Evolutionary conservation across 2,888 invertebrate genomes (phyloP).

Genomic region (Melinaea marsaeus): DNA sequence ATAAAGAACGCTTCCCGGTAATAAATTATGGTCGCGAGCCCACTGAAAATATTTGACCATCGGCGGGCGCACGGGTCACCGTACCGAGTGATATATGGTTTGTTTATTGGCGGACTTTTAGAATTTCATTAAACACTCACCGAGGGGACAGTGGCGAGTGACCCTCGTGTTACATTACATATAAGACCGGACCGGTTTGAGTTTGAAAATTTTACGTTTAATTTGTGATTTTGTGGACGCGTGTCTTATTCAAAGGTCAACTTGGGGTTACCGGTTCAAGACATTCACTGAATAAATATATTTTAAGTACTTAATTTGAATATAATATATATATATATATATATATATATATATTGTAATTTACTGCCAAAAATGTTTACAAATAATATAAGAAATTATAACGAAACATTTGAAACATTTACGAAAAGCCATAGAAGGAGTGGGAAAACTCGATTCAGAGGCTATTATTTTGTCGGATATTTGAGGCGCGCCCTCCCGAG

Average conservation of each 20-base stretch:
- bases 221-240: constrained; percentile 67
- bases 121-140: constrained; percentile 70
- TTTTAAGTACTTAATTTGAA: too few species aligned
- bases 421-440: constrained; percentile 28
- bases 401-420: not conserved
- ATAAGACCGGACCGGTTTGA: constrained; percentile 57
- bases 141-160: constrained; percentile 61
- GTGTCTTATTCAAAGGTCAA: constrained; percentile 63
- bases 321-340: too few species aligned
- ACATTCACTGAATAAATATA: not conserved
- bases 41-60: constrained; percentile 75
- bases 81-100: constrained; percentile 77
- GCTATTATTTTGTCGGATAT: constrained; percentile 53
- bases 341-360: too few species aligned
- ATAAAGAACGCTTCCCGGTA: constrained; percentile 41
- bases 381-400: too few species aligned
- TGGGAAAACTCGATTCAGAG: constrained; percentile 51
- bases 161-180: constrained; percentile 68
- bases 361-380: too few species aligned
- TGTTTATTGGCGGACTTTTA: constrained; percentile 77
- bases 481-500: constrained; percentile 54
- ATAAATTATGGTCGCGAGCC: constrained; percentile 68
- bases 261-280: constrained; percentile 55
- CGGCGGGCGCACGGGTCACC: constrained; percentile 74
- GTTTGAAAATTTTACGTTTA: constrained; percentile 72